Conservation (phyloP, 2,888 invertebrate genomes). For the Sesamia inferens region DNA sequence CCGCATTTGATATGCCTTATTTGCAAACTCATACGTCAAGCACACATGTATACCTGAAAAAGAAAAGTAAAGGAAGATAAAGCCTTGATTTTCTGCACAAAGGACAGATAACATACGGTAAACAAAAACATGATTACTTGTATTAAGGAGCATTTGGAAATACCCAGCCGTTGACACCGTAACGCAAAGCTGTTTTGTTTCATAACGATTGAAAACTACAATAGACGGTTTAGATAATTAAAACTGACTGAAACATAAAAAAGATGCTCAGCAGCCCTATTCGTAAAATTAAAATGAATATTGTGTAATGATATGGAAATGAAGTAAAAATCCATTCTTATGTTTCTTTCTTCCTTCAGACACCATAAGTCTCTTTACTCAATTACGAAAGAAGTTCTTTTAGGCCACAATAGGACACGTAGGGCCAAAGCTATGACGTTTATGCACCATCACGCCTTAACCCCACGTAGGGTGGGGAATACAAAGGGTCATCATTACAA, state of each 20-base stretch:
- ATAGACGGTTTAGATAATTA: not conserved
- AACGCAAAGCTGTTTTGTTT: not conserved
- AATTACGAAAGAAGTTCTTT: conserved; percentile 24
- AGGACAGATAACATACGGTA: not conserved
- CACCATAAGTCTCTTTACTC: conserved; percentile 11
- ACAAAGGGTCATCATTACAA: conserved; percentile 45
- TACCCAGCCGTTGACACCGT: not conserved
- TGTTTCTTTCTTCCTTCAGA: not conserved
- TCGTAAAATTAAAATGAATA: too few relatives aligned
- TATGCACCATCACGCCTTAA: conserved; percentile 60
- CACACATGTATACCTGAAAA: not conserved
- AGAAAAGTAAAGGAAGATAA: not conserved
- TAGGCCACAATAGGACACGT: conserved; percentile 26
- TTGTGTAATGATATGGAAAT: not conserved
- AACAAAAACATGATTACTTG: not conserved
- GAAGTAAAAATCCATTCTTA: not conserved
- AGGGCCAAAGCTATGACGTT: conserved; percentile 38
- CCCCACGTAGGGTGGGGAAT: conserved; percentile 42
- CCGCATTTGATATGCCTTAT: not conserved
- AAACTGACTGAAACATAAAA: not conserved
- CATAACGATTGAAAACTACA: not conserved
- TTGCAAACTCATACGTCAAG: not conserved
- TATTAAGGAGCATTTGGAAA: not conserved
- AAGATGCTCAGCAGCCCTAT: conserved; percentile 11
- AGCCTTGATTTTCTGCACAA: not conserved